These are phyloP conservation scores for Hafferia zeledoni DNA, from an alignment of 2,797 vertebrate species.

Conservation along the genomic window DNA sequence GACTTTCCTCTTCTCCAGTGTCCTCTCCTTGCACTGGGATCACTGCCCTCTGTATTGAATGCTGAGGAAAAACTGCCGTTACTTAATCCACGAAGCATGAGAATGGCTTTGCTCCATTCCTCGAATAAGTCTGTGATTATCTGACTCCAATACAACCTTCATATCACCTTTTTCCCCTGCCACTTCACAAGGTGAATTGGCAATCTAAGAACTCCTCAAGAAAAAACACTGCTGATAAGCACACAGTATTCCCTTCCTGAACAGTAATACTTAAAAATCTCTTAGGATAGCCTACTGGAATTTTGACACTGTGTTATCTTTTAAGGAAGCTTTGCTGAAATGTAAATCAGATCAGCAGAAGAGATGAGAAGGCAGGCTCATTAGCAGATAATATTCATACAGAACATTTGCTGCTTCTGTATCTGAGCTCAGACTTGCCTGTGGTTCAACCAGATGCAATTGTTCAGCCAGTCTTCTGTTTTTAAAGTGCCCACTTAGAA, in stretches of 20 bases:
- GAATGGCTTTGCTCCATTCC: background rate
- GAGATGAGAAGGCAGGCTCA: background rate
- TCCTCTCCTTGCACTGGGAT: background rate
- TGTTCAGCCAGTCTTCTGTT: background rate
- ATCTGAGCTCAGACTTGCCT: background rate
- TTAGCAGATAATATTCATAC: background rate
- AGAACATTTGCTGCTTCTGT: background rate
- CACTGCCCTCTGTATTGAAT: background rate
- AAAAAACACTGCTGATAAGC: background rate
- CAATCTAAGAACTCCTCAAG: background rate
- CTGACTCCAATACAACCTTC: conserved; percentile 15
- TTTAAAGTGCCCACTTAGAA: background rate
- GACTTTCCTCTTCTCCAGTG: background rate
- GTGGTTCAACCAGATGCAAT: background rate
- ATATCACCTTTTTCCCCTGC: background rate
- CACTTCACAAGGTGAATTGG: conserved; percentile 12
- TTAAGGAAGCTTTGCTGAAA: background rate
- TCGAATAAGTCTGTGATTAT: background rate
- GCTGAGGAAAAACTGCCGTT: conserved; percentile 3
- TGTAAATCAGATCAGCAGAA: background rate
- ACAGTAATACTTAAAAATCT: background rate
- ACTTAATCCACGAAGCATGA: conserved; percentile 13
- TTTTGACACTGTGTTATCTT: background rate
- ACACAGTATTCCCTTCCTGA: background rate
- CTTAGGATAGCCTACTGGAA: background rate